A percentile compares a stretch with the other conserved stretches of the same genome.
Conservation (phyloP, 2,888 invertebrate species). For the Danaus chrysippus region DNA sequence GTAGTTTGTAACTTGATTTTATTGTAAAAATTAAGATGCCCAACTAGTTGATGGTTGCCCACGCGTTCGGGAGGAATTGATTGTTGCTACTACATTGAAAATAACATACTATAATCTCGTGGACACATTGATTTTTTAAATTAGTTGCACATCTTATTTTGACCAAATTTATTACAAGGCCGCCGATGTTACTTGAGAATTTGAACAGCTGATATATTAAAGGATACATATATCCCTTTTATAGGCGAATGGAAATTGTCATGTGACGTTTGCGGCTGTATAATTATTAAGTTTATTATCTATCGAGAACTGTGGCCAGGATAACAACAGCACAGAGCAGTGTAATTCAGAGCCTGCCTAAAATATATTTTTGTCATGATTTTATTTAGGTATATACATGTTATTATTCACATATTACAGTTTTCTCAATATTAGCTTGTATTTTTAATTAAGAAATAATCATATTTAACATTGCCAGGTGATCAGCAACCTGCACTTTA, state of each 20-base stretch:
- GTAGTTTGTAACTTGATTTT: constrained; percentile 78
- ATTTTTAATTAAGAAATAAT: constrained; percentile 80
- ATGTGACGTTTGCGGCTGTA: constrained; percentile 63
- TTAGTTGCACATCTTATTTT: constrained; percentile 76
- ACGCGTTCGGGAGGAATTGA: constrained; percentile 59
- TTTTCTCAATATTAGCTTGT: constrained; percentile 81
- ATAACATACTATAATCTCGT: constrained; percentile 45
- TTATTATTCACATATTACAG: constrained; percentile 80
- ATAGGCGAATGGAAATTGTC: constrained; percentile 59
- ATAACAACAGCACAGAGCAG: constrained; percentile 74
- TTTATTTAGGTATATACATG: constrained; percentile 80
- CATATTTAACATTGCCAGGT: constrained; percentile 80
- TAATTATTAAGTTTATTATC: constrained; percentile 70
- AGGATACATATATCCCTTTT: constrained; percentile 46
- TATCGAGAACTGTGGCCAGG: constrained; percentile 74
- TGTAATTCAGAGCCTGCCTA: constrained; percentile 77
- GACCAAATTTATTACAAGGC: constrained; percentile 60
- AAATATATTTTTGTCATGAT: constrained; percentile 80
- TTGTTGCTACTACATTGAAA: constrained; percentile 45
- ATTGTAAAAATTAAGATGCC: constrained; percentile 73
- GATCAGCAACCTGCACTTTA: constrained; percentile 81
- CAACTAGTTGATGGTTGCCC: constrained; percentile 62
- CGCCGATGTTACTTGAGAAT: constrained; percentile 67
- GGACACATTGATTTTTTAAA: constrained; percentile 57
- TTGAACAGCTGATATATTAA: constrained; percentile 44